Evolutionary conservation across 2,888 invertebrate species (phyloP), one percentile per base, ranked within the genome.

Genomic region (Dryocosmus kuriphilus): DNA sequence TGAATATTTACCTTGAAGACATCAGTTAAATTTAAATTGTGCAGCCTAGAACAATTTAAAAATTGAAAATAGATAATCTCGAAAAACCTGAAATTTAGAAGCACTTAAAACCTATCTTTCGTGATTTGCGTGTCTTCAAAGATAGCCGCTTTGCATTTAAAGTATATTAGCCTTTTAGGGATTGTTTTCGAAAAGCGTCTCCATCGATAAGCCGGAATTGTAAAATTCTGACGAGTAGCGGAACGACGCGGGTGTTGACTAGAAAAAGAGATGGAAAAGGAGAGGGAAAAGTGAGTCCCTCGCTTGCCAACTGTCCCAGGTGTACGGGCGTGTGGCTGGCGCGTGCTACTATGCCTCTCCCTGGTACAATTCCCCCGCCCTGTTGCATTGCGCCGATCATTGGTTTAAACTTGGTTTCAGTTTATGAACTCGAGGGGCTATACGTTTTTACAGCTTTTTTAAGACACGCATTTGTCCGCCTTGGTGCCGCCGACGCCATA

Each of bases 301-400:
- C 90, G 91, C 91, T 90, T 90, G 88, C 91, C 91, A 91, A 91
- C 91, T 91, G 91, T 91, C 91, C 90, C 90, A 90, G 89, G 90
- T 90, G 90, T 87, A 87, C 85, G 86, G 90, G 89, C 90, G 91
- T 91, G 90, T 91, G 91, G 90, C 91, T 87, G 90, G 91, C 91
- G 90, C 90, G 90, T 90, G 90, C 90, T 89, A 86, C 87, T 86
- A 83, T 85, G 82, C 82, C 81, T 67, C 76, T 82, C 86, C 84
- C 79, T 83, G 85, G 81, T 86, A 84, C 83, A 84, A 82, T 84
- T 86, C 85, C 85, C 84, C 85, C 83, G 82, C 84, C 86, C 85
- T 84, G 77, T 83, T 86, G 83, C 84, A 84, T 85, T 86, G 82
- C 85, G 85, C 84, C 85, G 86, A 86, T 88, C 88, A 85, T 86